Percentiles rank a stretch among this genome's conserved stretches.
Conservation (phyloP, 2,888 invertebrate species). For the Koerneria pararmatus region DNA sequence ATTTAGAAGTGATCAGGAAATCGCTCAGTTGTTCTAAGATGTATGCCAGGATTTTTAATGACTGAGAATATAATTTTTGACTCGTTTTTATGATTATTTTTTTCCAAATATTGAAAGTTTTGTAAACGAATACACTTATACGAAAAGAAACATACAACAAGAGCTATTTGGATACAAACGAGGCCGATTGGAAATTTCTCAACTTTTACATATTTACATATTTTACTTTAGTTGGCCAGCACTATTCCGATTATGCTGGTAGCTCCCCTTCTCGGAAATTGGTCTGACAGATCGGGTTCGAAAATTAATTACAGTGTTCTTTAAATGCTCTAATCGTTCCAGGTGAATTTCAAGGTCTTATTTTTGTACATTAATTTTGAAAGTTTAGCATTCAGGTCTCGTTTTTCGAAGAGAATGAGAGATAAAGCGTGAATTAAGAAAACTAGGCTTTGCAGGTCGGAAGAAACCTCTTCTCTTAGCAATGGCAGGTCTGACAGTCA, state of each 20-base stretch:
- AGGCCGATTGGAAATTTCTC: no score
- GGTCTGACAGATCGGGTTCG: slow-evolving; percentile 44
- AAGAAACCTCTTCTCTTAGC: slow-evolving; percentile 41
- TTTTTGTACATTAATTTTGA: slow-evolving; percentile 32
- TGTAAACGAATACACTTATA: no score
- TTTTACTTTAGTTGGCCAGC: slow-evolving; percentile 34
- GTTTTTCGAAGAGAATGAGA: not conserved
- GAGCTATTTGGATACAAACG: no score
- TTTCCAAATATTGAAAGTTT: no score
- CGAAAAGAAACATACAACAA: no score
- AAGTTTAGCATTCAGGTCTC: not conserved
- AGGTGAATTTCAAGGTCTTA: slow-evolving; percentile 37
- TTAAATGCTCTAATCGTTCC: slow-evolving; percentile 9
- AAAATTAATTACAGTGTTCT: not conserved
- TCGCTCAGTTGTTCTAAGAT: no score
- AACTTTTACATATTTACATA: no score
- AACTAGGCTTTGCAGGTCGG: slow-evolving; percentile 31
- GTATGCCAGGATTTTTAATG: no score
- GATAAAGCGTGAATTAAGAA: not conserved
- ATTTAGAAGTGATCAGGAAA: no score
- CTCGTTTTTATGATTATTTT: no score
- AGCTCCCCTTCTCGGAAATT: slow-evolving; percentile 46
- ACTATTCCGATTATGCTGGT: slow-evolving; percentile 39
- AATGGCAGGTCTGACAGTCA: slow-evolving; percentile 31
- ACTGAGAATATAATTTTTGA: no score